A percentile compares a stretch with the other conserved stretches of the same genome.
phyloP scores from a whole-genome alignment of 1,140 invertebrate genomes.

The Galendromus occidentalis region DNA sequence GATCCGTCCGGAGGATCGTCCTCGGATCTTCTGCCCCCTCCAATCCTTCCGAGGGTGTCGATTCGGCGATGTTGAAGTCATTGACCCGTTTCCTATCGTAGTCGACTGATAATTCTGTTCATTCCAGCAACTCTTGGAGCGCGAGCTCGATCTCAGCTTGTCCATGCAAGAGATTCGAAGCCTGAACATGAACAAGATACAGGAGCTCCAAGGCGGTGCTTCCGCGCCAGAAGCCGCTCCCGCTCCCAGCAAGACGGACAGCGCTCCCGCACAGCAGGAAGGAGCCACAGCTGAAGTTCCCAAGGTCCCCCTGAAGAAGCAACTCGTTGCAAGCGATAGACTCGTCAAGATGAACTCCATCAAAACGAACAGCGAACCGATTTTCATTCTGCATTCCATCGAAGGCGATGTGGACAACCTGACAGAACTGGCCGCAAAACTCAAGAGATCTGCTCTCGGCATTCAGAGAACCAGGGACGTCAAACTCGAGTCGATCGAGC shows the following conservation, averaged over 20 bases:
- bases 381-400: constrained; percentile 71
- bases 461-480: constrained; percentile 61
- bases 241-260: constrained; percentile 20
- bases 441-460: constrained; percentile 61
- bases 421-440: constrained; percentile 40
- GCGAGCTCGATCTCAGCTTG: constrained; percentile 67
- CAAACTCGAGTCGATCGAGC: constrained; percentile 43
- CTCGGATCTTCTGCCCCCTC: too few relatives aligned
- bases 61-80: too few relatives aligned
- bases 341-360: constrained; percentile 32
- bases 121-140: constrained; percentile 56
- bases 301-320: background rate
- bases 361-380: constrained; percentile 26
- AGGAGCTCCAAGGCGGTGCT: constrained; percentile 35
- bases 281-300: background rate
- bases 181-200: constrained; percentile 50
- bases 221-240: constrained; percentile 3
- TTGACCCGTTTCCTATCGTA: background rate
- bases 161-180: constrained; percentile 67
- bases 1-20: too few relatives aligned
- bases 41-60: too few relatives aligned
- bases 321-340: constrained; percentile 28
- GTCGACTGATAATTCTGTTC: background rate
- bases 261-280: background rate
- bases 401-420: constrained; percentile 60